These are phyloP conservation scores for Diarsia brunnea DNA, from an alignment of 2,888 invertebrate species.

Conservation along the genomic window DNA sequence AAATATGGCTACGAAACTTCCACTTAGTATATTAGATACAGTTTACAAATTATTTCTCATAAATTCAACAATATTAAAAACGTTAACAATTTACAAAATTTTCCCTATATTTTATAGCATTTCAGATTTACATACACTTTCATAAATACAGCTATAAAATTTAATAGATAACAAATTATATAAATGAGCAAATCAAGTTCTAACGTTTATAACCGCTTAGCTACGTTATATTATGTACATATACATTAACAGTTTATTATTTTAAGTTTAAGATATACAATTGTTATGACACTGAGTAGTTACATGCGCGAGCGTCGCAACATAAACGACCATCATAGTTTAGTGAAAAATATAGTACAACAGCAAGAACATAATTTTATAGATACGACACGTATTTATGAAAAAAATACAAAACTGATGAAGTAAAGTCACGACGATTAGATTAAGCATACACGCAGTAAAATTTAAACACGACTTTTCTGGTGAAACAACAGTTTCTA, in stretches of 20 bases:
- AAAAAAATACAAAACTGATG: conserved; percentile 1
- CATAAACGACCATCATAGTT: conserved; percentile 34
- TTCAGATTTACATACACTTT: conserved; percentile 76
- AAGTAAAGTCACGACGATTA: background rate
- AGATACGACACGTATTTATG: conserved; percentile 1
- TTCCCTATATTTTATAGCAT: conserved; percentile 76
- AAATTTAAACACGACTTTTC: no score
- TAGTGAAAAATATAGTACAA: conserved; percentile 56
- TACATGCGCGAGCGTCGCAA: conserved; percentile 51
- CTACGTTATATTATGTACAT: conserved; percentile 68
- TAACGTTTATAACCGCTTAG: conserved; percentile 68
- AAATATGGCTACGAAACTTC: conserved; percentile 72
- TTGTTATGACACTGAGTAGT: conserved; percentile 63
- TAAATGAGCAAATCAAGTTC: conserved; percentile 65
- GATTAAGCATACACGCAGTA: no score
- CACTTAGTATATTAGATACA: conserved; percentile 72
- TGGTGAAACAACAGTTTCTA: no score
- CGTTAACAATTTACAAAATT: conserved; percentile 87
- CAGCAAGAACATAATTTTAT: conserved; percentile 36
- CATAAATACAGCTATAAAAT: conserved; percentile 61
- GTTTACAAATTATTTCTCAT: conserved; percentile 81
- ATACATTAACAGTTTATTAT: conserved; percentile 66
- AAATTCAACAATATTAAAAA: conserved; percentile 88
- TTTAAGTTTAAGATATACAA: conserved; percentile 57
- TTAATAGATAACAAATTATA: conserved; percentile 50